These are phyloP conservation scores for Caerostris darwini DNA, from an alignment of 1,140 invertebrate species.

Conservation along the genomic window DNA sequence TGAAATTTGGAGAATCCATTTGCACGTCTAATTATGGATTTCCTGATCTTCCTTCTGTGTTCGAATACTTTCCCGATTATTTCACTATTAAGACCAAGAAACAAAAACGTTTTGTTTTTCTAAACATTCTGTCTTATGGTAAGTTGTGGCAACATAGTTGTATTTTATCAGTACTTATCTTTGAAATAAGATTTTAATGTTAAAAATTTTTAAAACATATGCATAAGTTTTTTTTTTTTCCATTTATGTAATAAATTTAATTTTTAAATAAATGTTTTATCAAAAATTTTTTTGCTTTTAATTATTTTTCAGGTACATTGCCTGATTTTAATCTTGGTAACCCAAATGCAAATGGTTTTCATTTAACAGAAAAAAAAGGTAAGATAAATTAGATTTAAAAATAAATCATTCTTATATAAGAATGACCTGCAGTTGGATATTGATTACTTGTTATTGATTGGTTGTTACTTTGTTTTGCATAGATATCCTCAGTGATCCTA, in stretches of 20 bases:
- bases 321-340: constrained; percentile 22
- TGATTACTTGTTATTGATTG: not conserved
- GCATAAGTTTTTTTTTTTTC: too few relatives aligned
- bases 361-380: not conserved
- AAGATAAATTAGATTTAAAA: not conserved
- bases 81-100: constrained; percentile 82
- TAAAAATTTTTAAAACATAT: too few relatives aligned
- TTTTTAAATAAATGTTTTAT: constrained; percentile 21
- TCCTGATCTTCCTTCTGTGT: constrained; percentile 83
- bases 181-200: too few relatives aligned
- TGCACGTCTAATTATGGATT: constrained; percentile 85
- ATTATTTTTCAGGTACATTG: not conserved
- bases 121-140: constrained; percentile 80
- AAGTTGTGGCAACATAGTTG: too few relatives aligned
- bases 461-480: not conserved
- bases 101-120: constrained; percentile 79
- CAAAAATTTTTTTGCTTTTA: too few relatives aligned
- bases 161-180: too few relatives aligned
- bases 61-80: constrained; percentile 85
- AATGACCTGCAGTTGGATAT: too few relatives aligned
- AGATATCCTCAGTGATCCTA: constrained; percentile 80
- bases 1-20: constrained; percentile 84
- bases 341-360: not conserved
- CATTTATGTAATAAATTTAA: too few relatives aligned
- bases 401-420: not conserved